Evolutionary conservation across 2,888 invertebrate species (phyloP).

Genomic region (Leptura quadrifasciata): DNA sequence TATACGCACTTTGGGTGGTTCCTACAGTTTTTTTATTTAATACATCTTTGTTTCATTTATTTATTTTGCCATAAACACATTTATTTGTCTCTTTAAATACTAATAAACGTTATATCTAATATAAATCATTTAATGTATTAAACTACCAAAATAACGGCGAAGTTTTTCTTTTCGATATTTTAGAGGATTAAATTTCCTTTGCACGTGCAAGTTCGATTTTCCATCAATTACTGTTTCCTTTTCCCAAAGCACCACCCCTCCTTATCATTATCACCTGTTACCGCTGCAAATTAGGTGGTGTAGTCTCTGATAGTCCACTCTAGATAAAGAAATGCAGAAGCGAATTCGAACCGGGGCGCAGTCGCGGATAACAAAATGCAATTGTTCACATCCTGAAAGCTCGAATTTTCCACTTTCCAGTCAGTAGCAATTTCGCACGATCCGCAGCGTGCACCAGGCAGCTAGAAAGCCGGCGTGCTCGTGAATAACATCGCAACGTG

Average conservation of each 20-base stretch:
- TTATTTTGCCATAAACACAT: no score
- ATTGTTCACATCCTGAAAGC: slow-evolving; percentile 18
- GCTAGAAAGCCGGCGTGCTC: slow-evolving; percentile 13
- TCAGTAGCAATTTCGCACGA: slow-evolving; percentile 27
- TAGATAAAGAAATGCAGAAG: slow-evolving; percentile 9
- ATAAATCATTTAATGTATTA: background rate
- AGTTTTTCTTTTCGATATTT: background rate
- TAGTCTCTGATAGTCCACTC: background rate
- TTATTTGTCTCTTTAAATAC: no score
- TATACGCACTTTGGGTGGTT: no score
- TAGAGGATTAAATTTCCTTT: background rate
- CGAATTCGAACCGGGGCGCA: slow-evolving; percentile 10
- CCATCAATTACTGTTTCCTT: background rate
- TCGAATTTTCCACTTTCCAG: slow-evolving; percentile 33
- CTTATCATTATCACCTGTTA: slow-evolving; percentile 27
- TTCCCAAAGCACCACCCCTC: slow-evolving; percentile 6
- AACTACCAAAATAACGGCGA: background rate
- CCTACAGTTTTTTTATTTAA: no score
- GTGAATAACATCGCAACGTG: slow-evolving; percentile 24
- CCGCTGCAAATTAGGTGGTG: background rate
- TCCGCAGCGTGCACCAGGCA: background rate
- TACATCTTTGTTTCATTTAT: no score
- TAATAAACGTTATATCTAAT: no score
- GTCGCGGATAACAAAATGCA: slow-evolving; percentile 15
- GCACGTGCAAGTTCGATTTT: slow-evolving; percentile 1